A percentile compares a stretch with the other conserved stretches of the same genome.
These are phyloP conservation scores for Syngnathus rostellatus DNA, from an alignment of 2,797 vertebrate species.

Conservation along the genomic window DNA sequence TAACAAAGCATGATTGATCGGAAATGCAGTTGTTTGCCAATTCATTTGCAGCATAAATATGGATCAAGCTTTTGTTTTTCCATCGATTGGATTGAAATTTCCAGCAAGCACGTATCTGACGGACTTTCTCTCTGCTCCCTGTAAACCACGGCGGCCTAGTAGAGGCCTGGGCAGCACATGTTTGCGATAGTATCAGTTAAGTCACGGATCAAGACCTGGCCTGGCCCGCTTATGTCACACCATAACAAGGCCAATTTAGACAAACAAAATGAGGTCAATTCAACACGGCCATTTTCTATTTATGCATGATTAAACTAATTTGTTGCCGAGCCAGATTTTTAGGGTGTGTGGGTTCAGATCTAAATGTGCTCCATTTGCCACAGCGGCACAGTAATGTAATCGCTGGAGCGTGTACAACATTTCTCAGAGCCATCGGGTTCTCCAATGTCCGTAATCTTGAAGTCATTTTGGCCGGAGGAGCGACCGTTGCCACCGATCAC, in stretches of 20 bases:
- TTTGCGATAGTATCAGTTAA: slow-evolving; percentile 61
- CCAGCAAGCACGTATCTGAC: not conserved
- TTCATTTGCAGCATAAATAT: not conserved
- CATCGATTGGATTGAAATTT: not conserved
- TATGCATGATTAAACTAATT: slow-evolving; percentile 64
- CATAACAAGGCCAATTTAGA: slow-evolving; percentile 59
- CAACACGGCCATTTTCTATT: slow-evolving; percentile 62
- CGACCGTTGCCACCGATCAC: slow-evolving; percentile 73
- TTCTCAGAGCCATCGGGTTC: slow-evolving; percentile 11
- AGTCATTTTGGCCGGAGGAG: slow-evolving; percentile 68
- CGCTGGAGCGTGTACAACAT: slow-evolving; percentile 14
- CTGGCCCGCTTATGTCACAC: slow-evolving; percentile 55
- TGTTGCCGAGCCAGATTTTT: slow-evolving; percentile 37
- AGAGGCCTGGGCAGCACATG: slow-evolving; percentile 47
- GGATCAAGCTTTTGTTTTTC: not conserved
- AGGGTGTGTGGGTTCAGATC: slow-evolving; percentile 25
- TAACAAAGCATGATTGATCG: not conserved
- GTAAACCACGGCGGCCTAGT: slow-evolving; percentile 4
- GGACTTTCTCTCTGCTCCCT: not conserved
- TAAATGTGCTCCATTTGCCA: slow-evolving; percentile 33
- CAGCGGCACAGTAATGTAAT: slow-evolving; percentile 6
- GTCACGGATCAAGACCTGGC: slow-evolving; percentile 36
- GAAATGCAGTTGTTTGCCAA: not conserved
- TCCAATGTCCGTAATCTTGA: slow-evolving; percentile 63
- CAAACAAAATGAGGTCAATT: slow-evolving; percentile 63